Evolutionary conservation across 1,140 invertebrate genomes (phyloP).

Genomic region (Popillia japonica): DNA sequence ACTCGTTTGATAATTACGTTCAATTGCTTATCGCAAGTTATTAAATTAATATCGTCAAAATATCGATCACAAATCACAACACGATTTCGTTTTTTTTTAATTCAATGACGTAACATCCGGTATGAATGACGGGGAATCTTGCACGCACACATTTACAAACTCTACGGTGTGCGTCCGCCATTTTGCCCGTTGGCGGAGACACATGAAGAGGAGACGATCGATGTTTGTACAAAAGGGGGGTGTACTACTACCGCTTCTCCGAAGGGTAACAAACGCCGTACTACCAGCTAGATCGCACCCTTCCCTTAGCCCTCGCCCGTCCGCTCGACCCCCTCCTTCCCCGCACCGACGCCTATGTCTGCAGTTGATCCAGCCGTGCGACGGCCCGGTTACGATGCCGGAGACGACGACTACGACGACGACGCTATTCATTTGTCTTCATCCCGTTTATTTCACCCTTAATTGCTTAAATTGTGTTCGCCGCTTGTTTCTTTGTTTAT

Average conservation of each 20-base stretch:
- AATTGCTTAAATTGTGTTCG: constrained; percentile 42
- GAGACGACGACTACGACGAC: background rate
- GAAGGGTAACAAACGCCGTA: constrained; percentile 42
- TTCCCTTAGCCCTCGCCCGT: background rate
- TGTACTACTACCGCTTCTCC: constrained; percentile 19
- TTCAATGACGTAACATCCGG: constrained; percentile 5
- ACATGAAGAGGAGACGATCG: constrained; percentile 42
- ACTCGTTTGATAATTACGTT: background rate
- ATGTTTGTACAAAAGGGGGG: constrained; percentile 38
- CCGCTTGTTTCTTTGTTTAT: constrained; percentile 39
- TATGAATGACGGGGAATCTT: background rate
- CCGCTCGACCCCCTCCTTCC: background rate
- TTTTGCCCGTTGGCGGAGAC: constrained; percentile 44
- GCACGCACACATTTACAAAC: constrained; percentile 32
- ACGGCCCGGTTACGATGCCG: background rate
- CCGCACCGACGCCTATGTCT: background rate
- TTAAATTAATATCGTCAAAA: no score
- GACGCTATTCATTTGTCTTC: constrained; percentile 43
- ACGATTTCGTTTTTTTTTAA: background rate
- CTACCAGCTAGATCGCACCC: constrained; percentile 36
- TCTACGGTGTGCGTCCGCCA: constrained; percentile 39
- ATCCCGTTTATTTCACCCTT: constrained; percentile 41
- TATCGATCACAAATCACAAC: no score
- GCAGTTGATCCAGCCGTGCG: background rate
- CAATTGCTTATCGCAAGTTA: background rate